These are phyloP conservation scores for Diadophis punctatus DNA, from an alignment of 2,113 vertebrate species.

Conservation along the genomic window DNA sequence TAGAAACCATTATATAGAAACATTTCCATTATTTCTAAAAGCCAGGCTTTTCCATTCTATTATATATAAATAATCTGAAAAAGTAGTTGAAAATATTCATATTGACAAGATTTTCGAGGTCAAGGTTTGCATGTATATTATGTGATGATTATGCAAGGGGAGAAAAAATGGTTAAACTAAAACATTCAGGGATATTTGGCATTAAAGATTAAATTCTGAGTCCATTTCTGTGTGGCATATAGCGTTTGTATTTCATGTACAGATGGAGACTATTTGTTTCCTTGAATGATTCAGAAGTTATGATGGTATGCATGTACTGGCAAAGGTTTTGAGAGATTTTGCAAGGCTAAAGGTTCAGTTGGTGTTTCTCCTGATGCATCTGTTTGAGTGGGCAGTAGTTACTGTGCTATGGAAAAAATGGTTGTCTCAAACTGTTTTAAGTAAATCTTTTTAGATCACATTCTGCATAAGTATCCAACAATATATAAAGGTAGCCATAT, in stretches of 20 bases:
- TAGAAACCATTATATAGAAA: slow-evolving; percentile 25
- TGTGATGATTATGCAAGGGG: not conserved
- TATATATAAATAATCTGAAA: not conserved
- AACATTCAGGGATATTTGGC: too few relatives aligned
- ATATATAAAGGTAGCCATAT: not conserved
- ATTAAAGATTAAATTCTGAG: not conserved
- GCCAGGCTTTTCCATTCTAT: not conserved
- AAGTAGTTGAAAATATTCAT: not conserved
- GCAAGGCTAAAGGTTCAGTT: not conserved
- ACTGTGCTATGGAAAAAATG: not conserved
- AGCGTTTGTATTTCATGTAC: not conserved
- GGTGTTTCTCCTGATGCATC: not conserved
- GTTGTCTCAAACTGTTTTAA: not conserved
- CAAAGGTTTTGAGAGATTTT: not conserved
- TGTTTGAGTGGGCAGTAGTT: not conserved
- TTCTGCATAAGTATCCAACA: not conserved
- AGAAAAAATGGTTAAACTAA: not conserved
- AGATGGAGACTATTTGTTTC: not conserved
- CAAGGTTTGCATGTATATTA: not conserved
- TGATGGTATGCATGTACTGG: not conserved
- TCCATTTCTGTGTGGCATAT: not conserved
- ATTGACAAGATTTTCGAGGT: not conserved
- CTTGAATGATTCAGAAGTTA: not conserved
- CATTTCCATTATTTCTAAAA: not conserved
- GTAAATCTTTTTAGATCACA: not conserved